A percentile compares a stretch with the other conserved stretches of the same genome.
These are phyloP conservation scores for Melanostoma scalare DNA, from an alignment of 2,888 invertebrate genomes.

Conservation along the genomic window DNA sequence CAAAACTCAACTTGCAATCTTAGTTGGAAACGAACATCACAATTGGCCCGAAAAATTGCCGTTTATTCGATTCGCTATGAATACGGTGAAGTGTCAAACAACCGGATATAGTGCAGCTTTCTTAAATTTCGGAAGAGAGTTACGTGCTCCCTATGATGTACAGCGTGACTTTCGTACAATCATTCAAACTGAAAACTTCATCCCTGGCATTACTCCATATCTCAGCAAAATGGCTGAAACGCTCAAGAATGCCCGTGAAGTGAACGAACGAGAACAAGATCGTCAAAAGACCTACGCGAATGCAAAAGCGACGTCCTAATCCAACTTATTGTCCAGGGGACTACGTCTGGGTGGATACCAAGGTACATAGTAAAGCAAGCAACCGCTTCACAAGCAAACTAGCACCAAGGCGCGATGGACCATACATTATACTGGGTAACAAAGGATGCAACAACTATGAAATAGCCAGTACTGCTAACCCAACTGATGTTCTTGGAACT, in stretches of 20 bases:
- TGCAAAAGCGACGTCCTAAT: conserved; percentile 7
- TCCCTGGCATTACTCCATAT: conserved; percentile 32
- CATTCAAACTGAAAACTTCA: neutral
- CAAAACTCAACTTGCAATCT: conserved; percentile 40
- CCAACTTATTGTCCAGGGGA: neutral
- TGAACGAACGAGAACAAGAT: conserved; percentile 29
- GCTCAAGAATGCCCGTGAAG: neutral
- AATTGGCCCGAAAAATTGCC: neutral
- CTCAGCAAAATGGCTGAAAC: conserved; percentile 31
- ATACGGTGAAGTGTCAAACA: neutral
- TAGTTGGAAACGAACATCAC: conserved; percentile 21
- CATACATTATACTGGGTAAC: too few species aligned
- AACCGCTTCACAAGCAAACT: too few species aligned
- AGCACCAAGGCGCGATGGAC: too few species aligned
- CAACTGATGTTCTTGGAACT: too few species aligned
- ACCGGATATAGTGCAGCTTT: too few species aligned
- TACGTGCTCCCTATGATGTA: neutral
- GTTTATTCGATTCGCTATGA: neutral
- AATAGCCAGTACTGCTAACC: too few species aligned
- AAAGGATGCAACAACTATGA: too few species aligned
- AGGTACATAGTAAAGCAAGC: too few species aligned
- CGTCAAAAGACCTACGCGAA: conserved; percentile 27
- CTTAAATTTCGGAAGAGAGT: too few species aligned
- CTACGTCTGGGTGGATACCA: too few species aligned
- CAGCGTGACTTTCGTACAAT: neutral